A percentile compares a stretch with the other conserved stretches of the same genome.
These are phyloP conservation scores for Drosophila kikkawai DNA, from an alignment of 1,140 invertebrate genomes.

Conservation along the genomic window DNA sequence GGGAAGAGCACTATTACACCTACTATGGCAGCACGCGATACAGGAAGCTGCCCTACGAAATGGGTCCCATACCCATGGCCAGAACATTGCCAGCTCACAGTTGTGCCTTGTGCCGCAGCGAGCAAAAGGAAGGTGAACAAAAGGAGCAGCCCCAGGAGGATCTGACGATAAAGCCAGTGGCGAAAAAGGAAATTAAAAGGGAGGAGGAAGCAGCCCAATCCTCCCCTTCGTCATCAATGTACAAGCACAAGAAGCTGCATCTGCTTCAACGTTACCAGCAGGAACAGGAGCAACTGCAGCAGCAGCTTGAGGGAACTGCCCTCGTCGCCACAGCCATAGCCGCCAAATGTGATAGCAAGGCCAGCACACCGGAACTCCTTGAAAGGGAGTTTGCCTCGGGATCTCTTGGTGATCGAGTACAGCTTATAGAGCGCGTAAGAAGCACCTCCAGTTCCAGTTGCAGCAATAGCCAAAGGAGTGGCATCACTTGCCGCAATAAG, in stretches of 20 bases:
- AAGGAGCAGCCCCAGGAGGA: slow-evolving; percentile 24
- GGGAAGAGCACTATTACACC: slow-evolving; percentile 86
- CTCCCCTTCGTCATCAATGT: slow-evolving; percentile 47
- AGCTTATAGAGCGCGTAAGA: slow-evolving; percentile 60
- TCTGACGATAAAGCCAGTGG: slow-evolving; percentile 15
- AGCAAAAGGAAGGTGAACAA: neutral
- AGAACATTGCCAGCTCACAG: slow-evolving; percentile 58
- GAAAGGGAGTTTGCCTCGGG: slow-evolving; percentile 67
- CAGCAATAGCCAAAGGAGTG: slow-evolving; percentile 68
- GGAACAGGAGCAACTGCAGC: slow-evolving; percentile 65
- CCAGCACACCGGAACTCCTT: slow-evolving; percentile 73
- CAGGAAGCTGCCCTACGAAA: slow-evolving; percentile 91
- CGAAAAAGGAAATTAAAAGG: slow-evolving; percentile 44
- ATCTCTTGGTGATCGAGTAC: slow-evolving; percentile 44
- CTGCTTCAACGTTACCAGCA: slow-evolving; percentile 77
- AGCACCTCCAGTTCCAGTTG: slow-evolving; percentile 68
- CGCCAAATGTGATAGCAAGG: slow-evolving; percentile 79
- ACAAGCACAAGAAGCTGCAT: slow-evolving; percentile 78
- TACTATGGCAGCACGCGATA: slow-evolving; percentile 85
- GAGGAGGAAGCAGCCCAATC: slow-evolving; percentile 34
- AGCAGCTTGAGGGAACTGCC: slow-evolving; percentile 32
- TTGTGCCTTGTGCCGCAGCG: slow-evolving; percentile 72
- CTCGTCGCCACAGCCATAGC: slow-evolving; percentile 41
- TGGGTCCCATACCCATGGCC: slow-evolving; percentile 87
- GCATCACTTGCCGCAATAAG: slow-evolving; percentile 71